Conservation (phyloP, 92 coral and sea anemone species). For the Plumapathes pennacea region DNA sequence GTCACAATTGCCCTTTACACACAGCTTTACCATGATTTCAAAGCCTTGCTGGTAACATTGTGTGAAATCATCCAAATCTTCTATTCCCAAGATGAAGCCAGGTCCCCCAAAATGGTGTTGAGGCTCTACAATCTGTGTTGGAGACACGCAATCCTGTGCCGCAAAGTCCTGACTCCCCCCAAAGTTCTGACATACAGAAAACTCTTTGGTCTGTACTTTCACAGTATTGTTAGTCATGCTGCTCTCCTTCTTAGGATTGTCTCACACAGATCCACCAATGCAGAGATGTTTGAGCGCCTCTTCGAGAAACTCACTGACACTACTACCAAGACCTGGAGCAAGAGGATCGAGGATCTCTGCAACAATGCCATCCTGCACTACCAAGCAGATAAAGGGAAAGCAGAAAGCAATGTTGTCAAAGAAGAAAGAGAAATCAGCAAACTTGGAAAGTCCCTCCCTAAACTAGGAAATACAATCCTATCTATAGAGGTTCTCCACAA, state of each 20-base stretch:
- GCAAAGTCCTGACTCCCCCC: constrained; percentile 5
- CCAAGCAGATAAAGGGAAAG: constrained; percentile 22
- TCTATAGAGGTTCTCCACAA: constrained; percentile 12
- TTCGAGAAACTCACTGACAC: constrained; percentile 40
- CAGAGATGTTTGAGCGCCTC: constrained; percentile 36
- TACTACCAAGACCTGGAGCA: constrained; percentile 47
- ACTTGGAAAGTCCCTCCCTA: constrained; percentile 37
- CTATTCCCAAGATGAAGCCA: not conserved
- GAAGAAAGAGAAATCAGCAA: constrained; percentile 43
- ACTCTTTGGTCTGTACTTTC: constrained; percentile 27
- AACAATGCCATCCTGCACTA: constrained; percentile 48
- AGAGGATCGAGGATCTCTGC: constrained; percentile 27
- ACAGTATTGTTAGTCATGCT: constrained; percentile 18
- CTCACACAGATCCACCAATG: constrained; percentile 25
- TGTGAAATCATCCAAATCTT: constrained; percentile 33
- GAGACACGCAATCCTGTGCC: constrained; percentile 22
- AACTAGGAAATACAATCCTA: constrained; percentile 19
- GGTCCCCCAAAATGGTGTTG: not conserved
- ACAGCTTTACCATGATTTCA: constrained; percentile 9
- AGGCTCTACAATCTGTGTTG: not conserved
- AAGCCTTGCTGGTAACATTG: constrained; percentile 10
- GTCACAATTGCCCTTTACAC: constrained; percentile 23
- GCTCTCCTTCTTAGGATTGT: constrained; percentile 5
- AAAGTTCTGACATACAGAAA: constrained; percentile 11
- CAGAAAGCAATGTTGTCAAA: constrained; percentile 2